Conservation (phyloP, 1,140 invertebrate genomes). For the Ceratina australensis region DNA sequence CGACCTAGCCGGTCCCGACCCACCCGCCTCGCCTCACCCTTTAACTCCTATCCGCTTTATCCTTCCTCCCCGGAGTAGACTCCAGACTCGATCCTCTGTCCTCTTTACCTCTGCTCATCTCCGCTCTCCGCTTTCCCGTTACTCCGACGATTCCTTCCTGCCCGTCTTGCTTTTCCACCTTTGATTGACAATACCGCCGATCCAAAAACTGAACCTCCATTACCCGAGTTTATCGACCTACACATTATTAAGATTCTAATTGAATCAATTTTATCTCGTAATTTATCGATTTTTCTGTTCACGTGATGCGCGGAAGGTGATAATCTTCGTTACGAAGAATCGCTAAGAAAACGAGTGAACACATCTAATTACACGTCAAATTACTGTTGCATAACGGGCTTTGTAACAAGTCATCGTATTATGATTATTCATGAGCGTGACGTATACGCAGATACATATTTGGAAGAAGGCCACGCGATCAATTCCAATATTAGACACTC, state of each 20-base stretch:
- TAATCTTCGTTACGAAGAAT: constrained; percentile 1
- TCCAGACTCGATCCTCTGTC: not conserved
- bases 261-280: not conserved
- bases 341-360: not conserved
- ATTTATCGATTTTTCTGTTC: not conserved
- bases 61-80: constrained; percentile 20
- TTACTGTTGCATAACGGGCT: constrained; percentile 5
- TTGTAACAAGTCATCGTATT: not conserved
- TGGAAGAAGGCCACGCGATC: not conserved
- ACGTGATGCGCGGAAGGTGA: not conserved
- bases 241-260: too few relatives aligned
- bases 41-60: constrained; percentile 42
- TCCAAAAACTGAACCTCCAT: too few relatives aligned
- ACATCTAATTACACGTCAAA: not conserved
- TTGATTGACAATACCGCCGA: too few relatives aligned
- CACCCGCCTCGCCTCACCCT: constrained; percentile 30
- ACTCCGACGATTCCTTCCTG: not conserved
- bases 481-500: not conserved
- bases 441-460: not conserved
- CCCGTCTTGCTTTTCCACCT: too few relatives aligned
- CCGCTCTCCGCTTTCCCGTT: constrained; percentile 30
- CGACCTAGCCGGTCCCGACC: constrained; percentile 42
- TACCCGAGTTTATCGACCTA: too few relatives aligned
- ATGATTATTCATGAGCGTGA: not conserved
- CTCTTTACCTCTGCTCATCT: not conserved